These are phyloP conservation scores for Sphaerodactylus townsendi DNA, from an alignment of 2,113 vertebrate species.

Conservation along the genomic window DNA sequence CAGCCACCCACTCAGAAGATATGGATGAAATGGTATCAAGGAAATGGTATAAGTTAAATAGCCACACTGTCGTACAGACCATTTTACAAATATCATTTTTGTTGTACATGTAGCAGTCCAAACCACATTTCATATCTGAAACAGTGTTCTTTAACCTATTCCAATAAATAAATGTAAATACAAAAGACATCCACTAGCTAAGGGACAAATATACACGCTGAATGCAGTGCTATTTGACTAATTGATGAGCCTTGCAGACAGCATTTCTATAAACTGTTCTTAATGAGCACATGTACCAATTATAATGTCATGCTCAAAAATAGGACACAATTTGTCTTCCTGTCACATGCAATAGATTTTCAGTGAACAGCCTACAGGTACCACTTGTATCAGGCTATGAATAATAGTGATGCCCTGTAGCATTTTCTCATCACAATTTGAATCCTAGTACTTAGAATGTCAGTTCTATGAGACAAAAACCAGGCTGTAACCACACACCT, in stretches of 20 bases:
- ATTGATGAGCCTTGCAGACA: slow-evolving; percentile 57
- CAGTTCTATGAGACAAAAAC: neutral
- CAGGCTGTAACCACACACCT: neutral
- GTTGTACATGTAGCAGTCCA: slow-evolving; percentile 8
- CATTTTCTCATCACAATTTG: slow-evolving; percentile 14
- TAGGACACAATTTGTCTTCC: slow-evolving; percentile 68
- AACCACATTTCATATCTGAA: neutral
- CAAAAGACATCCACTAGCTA: slow-evolving; percentile 1
- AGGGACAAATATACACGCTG: slow-evolving; percentile 29
- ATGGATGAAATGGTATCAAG: slow-evolving; percentile 40
- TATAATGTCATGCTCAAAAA: slow-evolving; percentile 69
- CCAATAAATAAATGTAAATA: neutral
- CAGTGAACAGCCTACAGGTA: slow-evolving; percentile 66
- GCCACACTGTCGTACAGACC: slow-evolving; percentile 27
- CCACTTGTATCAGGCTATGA: slow-evolving; percentile 62
- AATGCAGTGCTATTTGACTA: slow-evolving; percentile 33
- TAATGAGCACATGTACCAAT: slow-evolving; percentile 66
- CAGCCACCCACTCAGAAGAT: slow-evolving; percentile 32
- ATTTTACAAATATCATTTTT: neutral
- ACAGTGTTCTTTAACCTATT: neutral
- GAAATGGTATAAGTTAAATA: slow-evolving; percentile 31
- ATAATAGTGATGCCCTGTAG: slow-evolving; percentile 53
- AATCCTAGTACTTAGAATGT: slow-evolving; percentile 27
- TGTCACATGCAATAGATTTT: slow-evolving; percentile 75
- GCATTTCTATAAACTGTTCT: slow-evolving; percentile 61